A percentile compares a stretch with the other conserved stretches of the same genome.
Conservation (phyloP, 2,797 vertebrate genomes). For the Avahi laniger region DNA sequence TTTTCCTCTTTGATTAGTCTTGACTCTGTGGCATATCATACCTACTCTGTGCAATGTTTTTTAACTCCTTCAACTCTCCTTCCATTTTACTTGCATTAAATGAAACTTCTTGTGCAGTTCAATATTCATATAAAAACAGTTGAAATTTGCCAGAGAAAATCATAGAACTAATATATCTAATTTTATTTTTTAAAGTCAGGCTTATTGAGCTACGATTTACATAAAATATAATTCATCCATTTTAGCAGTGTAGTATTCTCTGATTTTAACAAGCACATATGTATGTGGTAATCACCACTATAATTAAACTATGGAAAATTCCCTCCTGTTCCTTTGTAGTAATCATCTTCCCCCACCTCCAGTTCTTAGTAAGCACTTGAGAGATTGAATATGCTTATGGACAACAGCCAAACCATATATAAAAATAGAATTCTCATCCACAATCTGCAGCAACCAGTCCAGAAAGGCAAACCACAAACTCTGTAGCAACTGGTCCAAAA, state of each 20-base stretch:
- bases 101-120: neutral
- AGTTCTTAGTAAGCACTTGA: neutral
- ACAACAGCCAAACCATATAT: neutral
- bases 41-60: neutral
- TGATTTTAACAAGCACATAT: neutral
- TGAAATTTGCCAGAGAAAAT: neutral
- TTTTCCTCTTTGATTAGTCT: neutral
- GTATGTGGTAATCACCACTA: neutral
- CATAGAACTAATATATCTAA: neutral
- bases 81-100: neutral
- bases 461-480: neutral
- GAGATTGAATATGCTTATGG: neutral
- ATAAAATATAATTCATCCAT: neutral
- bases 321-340: neutral
- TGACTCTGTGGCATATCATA: neutral
- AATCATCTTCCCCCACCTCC: neutral
- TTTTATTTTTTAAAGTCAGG: neutral
- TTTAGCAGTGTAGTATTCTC: neutral
- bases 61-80: neutral
- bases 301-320: neutral
- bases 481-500: neutral
- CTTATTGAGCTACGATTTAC: neutral
- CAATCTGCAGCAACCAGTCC: neutral
- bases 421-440: neutral
- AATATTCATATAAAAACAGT: neutral